Conservation (phyloP, 2,888 invertebrate genomes). For the Agrochola lota region DNA sequence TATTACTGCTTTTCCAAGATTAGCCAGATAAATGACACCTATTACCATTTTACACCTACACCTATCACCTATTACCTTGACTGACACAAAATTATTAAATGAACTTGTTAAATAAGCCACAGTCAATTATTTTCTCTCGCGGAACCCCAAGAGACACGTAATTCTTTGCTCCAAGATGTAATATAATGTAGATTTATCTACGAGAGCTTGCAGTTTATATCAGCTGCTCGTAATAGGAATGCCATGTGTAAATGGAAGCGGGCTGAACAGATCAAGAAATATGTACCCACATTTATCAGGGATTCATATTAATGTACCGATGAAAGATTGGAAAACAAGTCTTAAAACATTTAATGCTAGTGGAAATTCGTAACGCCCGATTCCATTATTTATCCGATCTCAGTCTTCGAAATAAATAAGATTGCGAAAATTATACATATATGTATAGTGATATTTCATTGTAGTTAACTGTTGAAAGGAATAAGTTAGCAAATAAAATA, state of each 20-base stretch:
- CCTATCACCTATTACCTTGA: background rate
- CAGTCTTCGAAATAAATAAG: background rate
- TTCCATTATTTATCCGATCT: too few species aligned
- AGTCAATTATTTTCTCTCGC: background rate
- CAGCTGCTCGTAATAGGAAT: conserved; percentile 55
- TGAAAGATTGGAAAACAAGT: conserved; percentile 30
- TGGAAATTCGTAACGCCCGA: background rate
- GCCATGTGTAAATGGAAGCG: conserved; percentile 57
- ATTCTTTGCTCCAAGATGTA: conserved; percentile 51
- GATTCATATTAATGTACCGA: conserved; percentile 32
- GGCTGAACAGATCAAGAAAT: conserved; percentile 47
- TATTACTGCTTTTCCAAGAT: background rate
- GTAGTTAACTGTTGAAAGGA: background rate
- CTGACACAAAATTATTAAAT: background rate
- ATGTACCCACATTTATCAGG: conserved; percentile 31
- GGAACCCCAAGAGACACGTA: conserved; percentile 39
- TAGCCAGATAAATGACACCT: too few species aligned
- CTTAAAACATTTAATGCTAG: background rate
- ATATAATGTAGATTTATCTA: conserved; percentile 57
- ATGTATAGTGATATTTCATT: background rate
- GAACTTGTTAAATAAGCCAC: background rate
- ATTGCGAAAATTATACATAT: background rate
- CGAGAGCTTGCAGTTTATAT: conserved; percentile 52
- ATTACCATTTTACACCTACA: too few species aligned
- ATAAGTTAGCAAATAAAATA: background rate